Conservation (phyloP, 2,888 invertebrate species). For the Ochlodes sylvanus region DNA sequence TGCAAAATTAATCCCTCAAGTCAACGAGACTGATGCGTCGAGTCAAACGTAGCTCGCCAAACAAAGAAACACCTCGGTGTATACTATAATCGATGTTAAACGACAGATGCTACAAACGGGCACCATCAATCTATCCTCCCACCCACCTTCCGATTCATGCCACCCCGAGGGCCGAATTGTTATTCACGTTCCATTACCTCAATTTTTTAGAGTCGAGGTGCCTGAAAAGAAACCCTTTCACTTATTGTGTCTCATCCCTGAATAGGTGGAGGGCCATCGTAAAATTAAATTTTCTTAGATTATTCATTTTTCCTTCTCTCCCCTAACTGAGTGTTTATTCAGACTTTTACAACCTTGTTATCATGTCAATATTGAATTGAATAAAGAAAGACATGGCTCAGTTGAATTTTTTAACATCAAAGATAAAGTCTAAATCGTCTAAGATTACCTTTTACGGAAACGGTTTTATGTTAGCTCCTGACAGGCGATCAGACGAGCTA, state of each 20-base stretch:
- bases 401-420: not conserved
- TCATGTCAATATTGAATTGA: constrained; percentile 25
- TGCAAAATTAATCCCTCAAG: constrained; percentile 70
- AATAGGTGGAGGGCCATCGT: constrained; percentile 70
- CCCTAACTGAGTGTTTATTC: constrained; percentile 50
- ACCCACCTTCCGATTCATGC: constrained; percentile 51
- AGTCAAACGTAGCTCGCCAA: constrained; percentile 74
- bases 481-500: too few relatives aligned
- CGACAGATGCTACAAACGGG: constrained; percentile 84
- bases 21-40: constrained; percentile 66
- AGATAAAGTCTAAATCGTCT: not conserved
- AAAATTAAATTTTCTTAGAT: constrained; percentile 75
- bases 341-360: constrained; percentile 35
- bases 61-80: constrained; percentile 80
- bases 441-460: not conserved
- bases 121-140: constrained; percentile 78
- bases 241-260: constrained; percentile 79
- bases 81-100: constrained; percentile 82
- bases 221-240: constrained; percentile 80
- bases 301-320: constrained; percentile 59
- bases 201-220: constrained; percentile 81
- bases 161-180: constrained; percentile 68
- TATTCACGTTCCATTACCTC: constrained; percentile 84
- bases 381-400: not conserved
- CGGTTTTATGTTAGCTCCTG: too few relatives aligned